These are phyloP conservation scores for Manis crassicaudata DNA, from an alignment of 2,797 vertebrate species.

Conservation along the genomic window DNA sequence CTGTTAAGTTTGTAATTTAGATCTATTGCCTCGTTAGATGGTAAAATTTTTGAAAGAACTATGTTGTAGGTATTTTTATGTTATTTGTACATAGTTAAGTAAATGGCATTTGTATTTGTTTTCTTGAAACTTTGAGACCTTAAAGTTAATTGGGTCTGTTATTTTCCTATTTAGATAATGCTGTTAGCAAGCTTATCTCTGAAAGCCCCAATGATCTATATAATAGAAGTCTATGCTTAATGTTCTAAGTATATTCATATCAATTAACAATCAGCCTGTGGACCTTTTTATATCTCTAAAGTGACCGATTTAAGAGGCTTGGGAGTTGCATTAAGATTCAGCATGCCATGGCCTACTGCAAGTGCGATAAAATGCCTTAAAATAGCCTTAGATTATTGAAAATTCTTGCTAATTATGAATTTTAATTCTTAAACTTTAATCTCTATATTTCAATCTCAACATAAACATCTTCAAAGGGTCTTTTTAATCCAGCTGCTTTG, in stretches of 20 bases:
- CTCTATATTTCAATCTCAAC: neutral
- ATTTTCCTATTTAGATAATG: neutral
- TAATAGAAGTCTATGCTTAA: neutral
- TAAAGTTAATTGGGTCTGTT: neutral
- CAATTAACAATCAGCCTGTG: neutral
- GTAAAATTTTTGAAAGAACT: neutral
- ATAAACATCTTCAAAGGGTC: neutral
- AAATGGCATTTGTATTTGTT: neutral
- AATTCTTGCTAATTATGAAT: neutral
- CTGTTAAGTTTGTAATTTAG: neutral
- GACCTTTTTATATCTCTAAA: neutral
- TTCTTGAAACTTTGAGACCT: conserved; percentile 5
- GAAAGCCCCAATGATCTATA: neutral
- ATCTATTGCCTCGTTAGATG: neutral
- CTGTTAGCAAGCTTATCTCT: neutral
- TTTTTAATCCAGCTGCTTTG: neutral
- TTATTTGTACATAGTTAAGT: neutral
- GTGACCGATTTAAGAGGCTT: neutral
- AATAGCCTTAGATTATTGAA: neutral
- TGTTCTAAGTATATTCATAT: neutral
- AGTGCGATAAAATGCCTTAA: neutral
- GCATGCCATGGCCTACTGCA: neutral
- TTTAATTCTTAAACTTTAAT: neutral
- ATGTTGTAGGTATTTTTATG: conserved; percentile 10
- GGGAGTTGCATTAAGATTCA: neutral